Conservation (phyloP, 2,797 vertebrate species). For the Zalophus californianus region DNA sequence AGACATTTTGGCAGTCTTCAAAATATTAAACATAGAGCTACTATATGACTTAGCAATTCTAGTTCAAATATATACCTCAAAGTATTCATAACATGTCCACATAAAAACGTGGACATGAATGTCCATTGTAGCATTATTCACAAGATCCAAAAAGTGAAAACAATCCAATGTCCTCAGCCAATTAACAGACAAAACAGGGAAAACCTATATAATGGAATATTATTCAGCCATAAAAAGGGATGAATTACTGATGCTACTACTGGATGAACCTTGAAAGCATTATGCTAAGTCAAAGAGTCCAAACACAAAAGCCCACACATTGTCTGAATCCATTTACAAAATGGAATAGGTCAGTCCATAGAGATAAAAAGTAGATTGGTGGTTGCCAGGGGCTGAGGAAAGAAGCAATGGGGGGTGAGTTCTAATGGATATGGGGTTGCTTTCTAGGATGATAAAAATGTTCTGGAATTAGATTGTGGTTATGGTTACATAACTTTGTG, state of each 20-base stretch:
- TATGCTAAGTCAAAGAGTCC: not conserved
- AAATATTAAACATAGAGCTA: not conserved
- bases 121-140: not conserved
- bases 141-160: not conserved
- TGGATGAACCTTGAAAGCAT: not conserved
- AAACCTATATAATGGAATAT: not conserved
- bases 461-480: not conserved
- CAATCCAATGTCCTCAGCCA: not conserved
- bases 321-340: not conserved
- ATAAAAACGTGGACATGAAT: not conserved
- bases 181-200: no score
- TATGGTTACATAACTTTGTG: not conserved
- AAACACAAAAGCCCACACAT: not conserved
- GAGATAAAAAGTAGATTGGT: not conserved
- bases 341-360: not conserved
- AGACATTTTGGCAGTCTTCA: not conserved
- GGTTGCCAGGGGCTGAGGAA: not conserved
- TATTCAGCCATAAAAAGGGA: not conserved
- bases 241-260: not conserved
- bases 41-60: not conserved
- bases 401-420: not conserved
- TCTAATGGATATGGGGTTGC: not conserved
- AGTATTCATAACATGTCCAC: not conserved
- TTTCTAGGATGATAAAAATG: not conserved
- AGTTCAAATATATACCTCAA: not conserved